These are phyloP conservation scores for Lanius ludovicianus DNA, from an alignment of 2,113 vertebrate genomes.

Conservation along the genomic window DNA sequence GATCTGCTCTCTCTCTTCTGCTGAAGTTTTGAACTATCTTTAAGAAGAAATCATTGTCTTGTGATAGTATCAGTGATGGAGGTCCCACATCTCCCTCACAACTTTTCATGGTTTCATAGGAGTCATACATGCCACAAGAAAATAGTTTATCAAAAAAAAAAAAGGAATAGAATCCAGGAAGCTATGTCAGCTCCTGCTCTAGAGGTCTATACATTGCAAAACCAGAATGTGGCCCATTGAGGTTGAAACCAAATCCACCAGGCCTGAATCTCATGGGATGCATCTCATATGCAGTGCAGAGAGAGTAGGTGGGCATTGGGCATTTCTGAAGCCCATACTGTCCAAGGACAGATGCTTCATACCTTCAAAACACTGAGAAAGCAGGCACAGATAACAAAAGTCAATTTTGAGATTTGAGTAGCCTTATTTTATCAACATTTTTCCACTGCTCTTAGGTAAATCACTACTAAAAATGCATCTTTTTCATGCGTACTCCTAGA, in stretches of 20 bases:
- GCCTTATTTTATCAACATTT: background rate
- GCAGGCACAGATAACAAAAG: background rate
- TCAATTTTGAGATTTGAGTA: background rate
- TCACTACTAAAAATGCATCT: background rate
- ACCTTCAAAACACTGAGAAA: background rate
- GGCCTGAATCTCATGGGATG: background rate
- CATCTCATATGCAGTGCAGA: accelerated
- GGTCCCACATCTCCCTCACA: background rate
- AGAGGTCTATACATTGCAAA: background rate
- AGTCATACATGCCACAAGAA: background rate
- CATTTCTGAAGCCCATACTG: background rate
- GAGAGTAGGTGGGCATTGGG: accelerated
- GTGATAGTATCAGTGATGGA: background rate
- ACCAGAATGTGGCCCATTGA: accelerated
- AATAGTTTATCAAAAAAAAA: background rate
- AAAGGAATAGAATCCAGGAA: background rate
- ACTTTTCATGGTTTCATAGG: background rate
- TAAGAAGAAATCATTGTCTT: background rate
- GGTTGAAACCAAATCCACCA: background rate
- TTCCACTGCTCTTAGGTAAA: background rate
- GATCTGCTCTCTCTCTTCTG: background rate
- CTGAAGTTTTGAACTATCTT: background rate
- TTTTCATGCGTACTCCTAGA: background rate
- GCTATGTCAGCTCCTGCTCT: background rate
- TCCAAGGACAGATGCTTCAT: background rate